Conservation (phyloP, 2,113 vertebrate species). For the Gasterosteus nipponicus region DNA sequence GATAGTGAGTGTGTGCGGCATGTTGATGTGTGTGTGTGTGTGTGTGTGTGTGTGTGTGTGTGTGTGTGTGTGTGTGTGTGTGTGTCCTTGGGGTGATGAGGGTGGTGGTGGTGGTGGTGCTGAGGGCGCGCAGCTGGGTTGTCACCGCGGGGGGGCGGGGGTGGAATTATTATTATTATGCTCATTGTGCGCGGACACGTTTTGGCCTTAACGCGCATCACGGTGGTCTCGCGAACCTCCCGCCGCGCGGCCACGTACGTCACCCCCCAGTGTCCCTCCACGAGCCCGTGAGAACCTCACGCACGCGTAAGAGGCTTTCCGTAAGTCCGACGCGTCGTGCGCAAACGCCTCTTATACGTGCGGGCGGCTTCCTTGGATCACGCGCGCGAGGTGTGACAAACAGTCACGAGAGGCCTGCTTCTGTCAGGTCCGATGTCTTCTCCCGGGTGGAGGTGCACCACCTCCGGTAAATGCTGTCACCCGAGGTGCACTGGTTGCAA, state of each 20-base stretch:
- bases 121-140: constrained; percentile 53
- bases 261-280: background rate
- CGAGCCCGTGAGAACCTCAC: constrained; percentile 15
- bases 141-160: constrained; percentile 1
- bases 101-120: constrained; percentile 28
- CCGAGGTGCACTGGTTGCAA: too few relatives aligned
- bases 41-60: constrained; percentile 2
- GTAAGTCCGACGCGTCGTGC: constrained; percentile 57
- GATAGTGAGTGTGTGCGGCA: constrained; percentile 82
- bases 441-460: too few relatives aligned
- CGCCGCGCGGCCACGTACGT: background rate
- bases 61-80: constrained; percentile 6
- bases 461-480: too few relatives aligned
- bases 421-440: constrained; percentile 25
- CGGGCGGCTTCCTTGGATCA: constrained; percentile 3
- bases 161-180: background rate
- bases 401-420: background rate
- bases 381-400: constrained; percentile 26
- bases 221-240: background rate
- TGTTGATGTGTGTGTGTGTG: constrained; percentile 57
- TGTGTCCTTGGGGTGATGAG: constrained; percentile 15
- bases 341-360: constrained; percentile 36
- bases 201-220: background rate
- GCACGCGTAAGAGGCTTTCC: constrained; percentile 73
- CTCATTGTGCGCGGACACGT: background rate